Conservation (phyloP, 2,797 vertebrate genomes). For the Pangasius djambal region DNA sequence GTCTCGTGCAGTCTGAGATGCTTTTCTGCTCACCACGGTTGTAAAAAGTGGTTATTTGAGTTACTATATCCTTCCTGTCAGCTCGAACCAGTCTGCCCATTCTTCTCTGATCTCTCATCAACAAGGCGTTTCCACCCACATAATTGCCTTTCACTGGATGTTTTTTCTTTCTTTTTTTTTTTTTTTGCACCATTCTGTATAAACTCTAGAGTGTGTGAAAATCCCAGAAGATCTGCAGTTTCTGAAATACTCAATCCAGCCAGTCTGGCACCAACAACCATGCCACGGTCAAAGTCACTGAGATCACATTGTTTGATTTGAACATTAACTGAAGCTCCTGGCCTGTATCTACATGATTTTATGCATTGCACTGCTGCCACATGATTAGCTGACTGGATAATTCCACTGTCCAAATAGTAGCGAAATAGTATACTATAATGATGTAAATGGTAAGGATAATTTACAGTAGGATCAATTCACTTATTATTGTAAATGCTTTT, state of each 20-base stretch:
- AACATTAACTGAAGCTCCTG: neutral
- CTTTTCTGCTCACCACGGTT: neutral
- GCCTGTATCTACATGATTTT: neutral
- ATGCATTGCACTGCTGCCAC: neutral
- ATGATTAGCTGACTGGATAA: neutral
- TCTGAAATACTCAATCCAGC: neutral
- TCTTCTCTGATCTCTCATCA: slow-evolving; percentile 32
- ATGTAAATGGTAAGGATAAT: neutral
- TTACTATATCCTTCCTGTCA: neutral
- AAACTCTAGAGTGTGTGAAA: neutral
- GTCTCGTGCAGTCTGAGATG: neutral
- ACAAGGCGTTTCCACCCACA: neutral
- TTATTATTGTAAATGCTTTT: neutral
- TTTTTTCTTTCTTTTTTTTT: too few species aligned
- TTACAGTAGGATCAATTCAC: neutral
- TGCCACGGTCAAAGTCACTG: neutral
- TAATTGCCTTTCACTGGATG: neutral
- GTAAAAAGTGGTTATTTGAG: neutral
- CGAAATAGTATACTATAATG: neutral
- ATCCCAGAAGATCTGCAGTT: neutral
- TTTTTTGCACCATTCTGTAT: neutral
- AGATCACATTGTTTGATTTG: neutral
- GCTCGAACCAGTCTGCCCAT: neutral
- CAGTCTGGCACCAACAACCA: neutral
- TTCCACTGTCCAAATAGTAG: neutral